Percentiles rank a stretch among this genome's conserved stretches.
Evolutionary conservation across 2,113 vertebrate genomes (phyloP).

Genomic region (Epinephelus cyanopodus): DNA sequence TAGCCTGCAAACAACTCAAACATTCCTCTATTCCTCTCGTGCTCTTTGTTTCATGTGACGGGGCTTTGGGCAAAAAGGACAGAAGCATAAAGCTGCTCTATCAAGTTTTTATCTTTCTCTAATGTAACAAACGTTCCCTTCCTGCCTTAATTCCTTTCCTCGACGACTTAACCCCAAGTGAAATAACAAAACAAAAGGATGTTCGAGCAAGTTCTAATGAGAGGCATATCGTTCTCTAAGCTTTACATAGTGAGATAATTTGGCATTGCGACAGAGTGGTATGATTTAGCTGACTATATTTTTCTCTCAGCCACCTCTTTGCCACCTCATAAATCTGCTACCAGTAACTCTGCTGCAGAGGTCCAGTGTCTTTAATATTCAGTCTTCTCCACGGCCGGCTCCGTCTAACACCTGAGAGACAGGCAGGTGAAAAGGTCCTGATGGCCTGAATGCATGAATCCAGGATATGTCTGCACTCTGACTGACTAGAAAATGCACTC

Average conservation of each 20-base stretch:
- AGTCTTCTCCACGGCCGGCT: slow-evolving; percentile 24
- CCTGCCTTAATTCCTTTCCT: background rate
- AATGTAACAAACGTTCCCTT: slow-evolving; percentile 6
- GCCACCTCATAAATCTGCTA: slow-evolving; percentile 79
- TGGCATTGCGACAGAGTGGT: slow-evolving; percentile 72
- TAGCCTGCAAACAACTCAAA: slow-evolving; percentile 67
- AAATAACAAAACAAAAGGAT: slow-evolving; percentile 42
- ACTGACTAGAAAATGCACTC: slow-evolving; percentile 17
- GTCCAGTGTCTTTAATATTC: slow-evolving; percentile 70
- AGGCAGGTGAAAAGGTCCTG: slow-evolving; percentile 43
- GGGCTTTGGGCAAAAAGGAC: slow-evolving; percentile 27
- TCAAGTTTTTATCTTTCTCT: slow-evolving; percentile 2
- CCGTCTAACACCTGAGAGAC: slow-evolving; percentile 41
- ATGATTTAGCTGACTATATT: slow-evolving; percentile 80
- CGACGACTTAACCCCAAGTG: background rate
- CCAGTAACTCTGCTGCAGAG: slow-evolving; percentile 63
- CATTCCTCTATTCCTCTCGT: slow-evolving; percentile 51
- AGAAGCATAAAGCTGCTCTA: slow-evolving; percentile 22
- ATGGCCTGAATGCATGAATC: slow-evolving; percentile 36
- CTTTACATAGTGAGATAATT: slow-evolving; percentile 79
- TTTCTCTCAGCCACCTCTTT: slow-evolving; percentile 72
- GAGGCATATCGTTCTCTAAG: slow-evolving; percentile 65
- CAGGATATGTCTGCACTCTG: background rate
- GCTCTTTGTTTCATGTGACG: slow-evolving; percentile 22
- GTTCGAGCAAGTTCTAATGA: slow-evolving; percentile 64